Evolutionary conservation across 2,888 invertebrate species (phyloP), one percentile per base, ranked within the genome.

Genomic region (Polyploca ridens): DNA sequence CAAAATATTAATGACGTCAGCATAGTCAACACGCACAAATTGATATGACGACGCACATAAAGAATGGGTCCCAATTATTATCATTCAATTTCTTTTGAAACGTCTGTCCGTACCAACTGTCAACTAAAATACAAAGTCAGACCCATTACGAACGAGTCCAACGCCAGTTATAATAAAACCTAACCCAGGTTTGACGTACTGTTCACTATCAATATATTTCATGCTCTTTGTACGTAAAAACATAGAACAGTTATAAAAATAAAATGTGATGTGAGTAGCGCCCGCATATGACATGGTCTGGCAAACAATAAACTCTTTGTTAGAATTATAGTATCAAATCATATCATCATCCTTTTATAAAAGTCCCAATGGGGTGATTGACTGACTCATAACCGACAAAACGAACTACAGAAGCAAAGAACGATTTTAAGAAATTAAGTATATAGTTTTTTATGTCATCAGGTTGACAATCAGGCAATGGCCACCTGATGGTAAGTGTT

Each of bases 221-320:
- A 77, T 71, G 66, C 71, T 75, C 71, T 79, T 75, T 79, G 73
- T 81, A 67, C 64, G 65, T 70, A 73, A 76, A 27, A 76, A 80
- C 72, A 74, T 69, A 66, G 64, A 66, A 70, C 71, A 70, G 75
- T 78, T 60, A 72, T 54, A 80, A 79, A 83, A 82, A 75, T 71
- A 67, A 69, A 66, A 68, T 69, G 63, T 58, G 33, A 63, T 58
- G 49, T 16, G 38, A 14, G 16, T 64, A 63, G 66, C 63, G 64
- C 85, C 85, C 84, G 86, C 81, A 85, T 87, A 74, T 68, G 67
- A 76, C 81, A 81, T 27, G 73, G 74, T 74, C 65, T 64, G 59
- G 64, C 71, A 77, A 79, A 84, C 81, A 84, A 82, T 74, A 73
- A 74, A 66, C 63, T 64, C 72, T 78, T 73, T 81, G 71, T 74